Percentiles rank a stretch among this genome's conserved stretches.
These are phyloP conservation scores for Trinectes maculatus DNA, from an alignment of 2,113 vertebrate species.

Conservation along the genomic window DNA sequence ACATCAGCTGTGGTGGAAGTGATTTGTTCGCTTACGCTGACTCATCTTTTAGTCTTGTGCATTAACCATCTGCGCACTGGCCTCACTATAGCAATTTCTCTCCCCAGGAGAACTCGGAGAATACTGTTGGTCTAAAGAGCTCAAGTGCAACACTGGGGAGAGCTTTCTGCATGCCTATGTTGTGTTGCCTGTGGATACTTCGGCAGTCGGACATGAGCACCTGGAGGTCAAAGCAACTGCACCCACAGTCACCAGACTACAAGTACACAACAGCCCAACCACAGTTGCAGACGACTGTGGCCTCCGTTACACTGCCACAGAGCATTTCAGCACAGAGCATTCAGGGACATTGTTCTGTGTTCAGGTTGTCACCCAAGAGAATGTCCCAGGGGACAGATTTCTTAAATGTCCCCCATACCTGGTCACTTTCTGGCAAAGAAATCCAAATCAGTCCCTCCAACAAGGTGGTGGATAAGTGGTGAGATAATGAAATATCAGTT, in stretches of 20 bases:
- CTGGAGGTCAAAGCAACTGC: conserved; percentile 50
- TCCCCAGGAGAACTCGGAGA: conserved; percentile 68
- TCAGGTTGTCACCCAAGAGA: conserved; percentile 32
- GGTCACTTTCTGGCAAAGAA: conserved; percentile 74
- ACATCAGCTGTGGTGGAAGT: background rate
- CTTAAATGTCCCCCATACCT: conserved; percentile 76
- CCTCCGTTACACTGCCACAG: conserved; percentile 73
- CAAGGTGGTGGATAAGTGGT: conserved; percentile 33
- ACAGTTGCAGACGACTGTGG: conserved; percentile 72
- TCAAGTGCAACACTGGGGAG: conserved; percentile 68
- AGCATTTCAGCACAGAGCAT: conserved; percentile 34
- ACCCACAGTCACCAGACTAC: conserved; percentile 23
- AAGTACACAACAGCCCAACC: conserved; percentile 30
- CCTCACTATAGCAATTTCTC: background rate
- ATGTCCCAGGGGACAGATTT: conserved; percentile 15
- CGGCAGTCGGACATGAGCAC: conserved; percentile 3
- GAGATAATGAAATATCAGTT: background rate
- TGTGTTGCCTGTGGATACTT: conserved; percentile 69
- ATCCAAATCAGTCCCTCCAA: conserved; percentile 37
- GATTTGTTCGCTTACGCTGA: background rate
- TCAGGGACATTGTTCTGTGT: conserved; percentile 65
- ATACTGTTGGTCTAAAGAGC: conserved; percentile 75
- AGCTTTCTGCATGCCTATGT: conserved; percentile 67
- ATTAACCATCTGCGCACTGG: background rate
- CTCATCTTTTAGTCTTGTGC: background rate